Base-by-base conservation (phyloP, 2,888 invertebrate genomes). In the Branchipolynoe longqiensis region DNA sequence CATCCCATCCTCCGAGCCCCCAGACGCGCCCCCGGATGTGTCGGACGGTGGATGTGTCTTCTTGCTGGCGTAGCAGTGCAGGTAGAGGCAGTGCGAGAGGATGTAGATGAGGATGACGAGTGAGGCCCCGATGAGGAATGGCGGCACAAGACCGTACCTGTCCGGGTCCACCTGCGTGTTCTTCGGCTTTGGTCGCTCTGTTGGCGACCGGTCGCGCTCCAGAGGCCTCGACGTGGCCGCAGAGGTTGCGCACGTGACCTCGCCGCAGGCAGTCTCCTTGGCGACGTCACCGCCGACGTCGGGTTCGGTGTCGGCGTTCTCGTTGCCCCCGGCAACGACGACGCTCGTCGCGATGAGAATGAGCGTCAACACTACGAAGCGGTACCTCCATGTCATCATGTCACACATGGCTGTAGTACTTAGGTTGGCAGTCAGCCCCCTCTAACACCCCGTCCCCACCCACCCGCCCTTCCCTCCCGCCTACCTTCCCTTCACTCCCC, bases 61-160 rank as follows among this genome's bases (percentile, higher is more conserved):
- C 36, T 82, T 82, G 58, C 58, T 82, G 74, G 88, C 85, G 78
- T 87, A 86, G 82, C 89, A 89, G 74, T 88, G 88, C 25, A 87
- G 40, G 78, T 89, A 89, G 48, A 89, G 25, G 62, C 89, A 89
- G 64, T 89, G 87, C 8, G 86, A 78, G 59, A 86, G 56, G 31
- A 87, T 82, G 85, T 89, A 89, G 25, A 88, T 59, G 73, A 89
- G 82, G n/a, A 88, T 82, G 59, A 89, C 87, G 41, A 85, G 87
- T 2, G 84, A 87, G 14, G 89, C 89, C 14, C 89, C 89, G 4
- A 89, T 89, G n/a, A 89, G 85, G 59, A 89, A 89, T 1, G 89
- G 87, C 0, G 89, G 89, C 48, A 89, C 88, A 18, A 89, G 87
- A 78, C 87, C 85, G 74, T 86, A 88, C 73, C 81, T 84, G 82